A percentile compares a stretch with the other conserved stretches of the same genome.
These are phyloP conservation scores for Diceros bicornis DNA, from an alignment of 2,797 vertebrate species.

Conservation along the genomic window DNA sequence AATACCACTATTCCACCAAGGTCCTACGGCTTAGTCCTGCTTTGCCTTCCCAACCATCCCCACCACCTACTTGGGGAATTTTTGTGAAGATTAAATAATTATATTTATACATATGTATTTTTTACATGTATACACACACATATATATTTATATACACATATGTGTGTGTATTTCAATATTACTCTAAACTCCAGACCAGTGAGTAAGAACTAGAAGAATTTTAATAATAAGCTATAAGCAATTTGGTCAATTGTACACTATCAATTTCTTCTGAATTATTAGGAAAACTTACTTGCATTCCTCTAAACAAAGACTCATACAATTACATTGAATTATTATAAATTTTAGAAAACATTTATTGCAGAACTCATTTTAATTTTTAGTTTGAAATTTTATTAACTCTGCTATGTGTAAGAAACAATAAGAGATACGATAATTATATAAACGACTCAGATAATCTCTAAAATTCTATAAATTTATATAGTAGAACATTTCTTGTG, in stretches of 20 bases:
- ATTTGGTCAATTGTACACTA: background rate
- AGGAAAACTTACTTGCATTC: background rate
- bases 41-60: background rate
- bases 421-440: background rate
- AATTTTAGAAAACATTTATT: background rate
- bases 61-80: background rate
- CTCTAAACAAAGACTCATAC: background rate
- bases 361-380: background rate
- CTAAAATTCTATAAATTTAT: background rate
- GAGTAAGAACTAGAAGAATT: background rate
- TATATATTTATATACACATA: background rate
- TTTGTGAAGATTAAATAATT: background rate
- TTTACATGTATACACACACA: background rate
- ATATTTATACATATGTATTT: background rate
- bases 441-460: background rate
- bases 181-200: background rate
- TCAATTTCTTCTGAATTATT: background rate
- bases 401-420: background rate
- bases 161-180: background rate
- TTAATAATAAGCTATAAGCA: background rate
- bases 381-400: constrained; percentile 6
- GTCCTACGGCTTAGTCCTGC: background rate
- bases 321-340: background rate
- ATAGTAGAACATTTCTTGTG: background rate
- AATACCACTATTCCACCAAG: background rate